These are phyloP conservation scores for Dryas iulia DNA, from an alignment of 1,140 invertebrate genomes.

Conservation along the genomic window DNA sequence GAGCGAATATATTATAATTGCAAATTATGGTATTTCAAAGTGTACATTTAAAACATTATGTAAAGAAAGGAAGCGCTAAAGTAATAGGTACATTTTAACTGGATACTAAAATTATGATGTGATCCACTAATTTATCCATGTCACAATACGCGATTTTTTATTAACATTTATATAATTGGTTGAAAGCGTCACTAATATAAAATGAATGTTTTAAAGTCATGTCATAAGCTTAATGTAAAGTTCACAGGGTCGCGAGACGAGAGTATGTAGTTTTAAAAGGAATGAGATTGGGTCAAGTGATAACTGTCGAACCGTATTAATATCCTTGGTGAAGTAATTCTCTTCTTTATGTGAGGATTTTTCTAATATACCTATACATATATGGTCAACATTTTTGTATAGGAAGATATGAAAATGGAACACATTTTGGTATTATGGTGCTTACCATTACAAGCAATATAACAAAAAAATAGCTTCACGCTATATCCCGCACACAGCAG, in stretches of 20 bases:
- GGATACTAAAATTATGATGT: background rate
- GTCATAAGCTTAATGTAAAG: conserved; percentile 41
- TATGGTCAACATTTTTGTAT: too few relatives aligned
- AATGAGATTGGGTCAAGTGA: conserved; percentile 57
- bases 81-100: background rate
- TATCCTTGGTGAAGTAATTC: too few relatives aligned
- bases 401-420: too few relatives aligned
- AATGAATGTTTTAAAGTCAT: background rate
- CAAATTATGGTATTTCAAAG: too few relatives aligned
- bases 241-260: conserved; percentile 41
- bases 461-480: too few relatives aligned
- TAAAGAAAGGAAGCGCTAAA: background rate
- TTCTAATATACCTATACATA: too few relatives aligned
- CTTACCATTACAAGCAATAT: too few relatives aligned
- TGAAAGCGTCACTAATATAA: conserved; percentile 13
- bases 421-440: too few relatives aligned
- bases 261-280: conserved; percentile 35
- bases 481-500: too few relatives aligned
- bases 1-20: background rate
- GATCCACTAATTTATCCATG: background rate
- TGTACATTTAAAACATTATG: background rate
- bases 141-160: background rate
- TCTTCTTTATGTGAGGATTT: too few relatives aligned
- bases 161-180: background rate
- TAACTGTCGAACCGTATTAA: conserved; percentile 47